Evolutionary conservation across 2,888 invertebrate genomes (phyloP).

Genomic region (Amphipyra berbera): DNA sequence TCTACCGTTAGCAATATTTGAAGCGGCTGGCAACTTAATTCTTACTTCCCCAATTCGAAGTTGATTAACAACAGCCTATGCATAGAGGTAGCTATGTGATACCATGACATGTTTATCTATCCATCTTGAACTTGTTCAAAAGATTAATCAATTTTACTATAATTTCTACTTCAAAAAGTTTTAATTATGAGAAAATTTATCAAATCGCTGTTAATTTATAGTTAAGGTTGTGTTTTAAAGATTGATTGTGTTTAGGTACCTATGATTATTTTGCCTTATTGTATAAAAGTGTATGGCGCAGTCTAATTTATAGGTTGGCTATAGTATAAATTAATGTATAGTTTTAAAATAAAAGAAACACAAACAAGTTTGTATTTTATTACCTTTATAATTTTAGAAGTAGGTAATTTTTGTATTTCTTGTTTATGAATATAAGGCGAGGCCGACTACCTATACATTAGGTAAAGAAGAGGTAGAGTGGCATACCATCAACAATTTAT

Average conservation of each 20-base stretch:
- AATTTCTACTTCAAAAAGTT: constrained; percentile 37
- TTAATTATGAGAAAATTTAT: constrained; percentile 39
- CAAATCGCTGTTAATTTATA: constrained; percentile 32
- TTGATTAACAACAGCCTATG: constrained; percentile 7
- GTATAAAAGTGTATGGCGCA: constrained; percentile 51
- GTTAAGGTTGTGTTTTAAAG: constrained; percentile 47
- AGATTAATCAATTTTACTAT: constrained; percentile 40
- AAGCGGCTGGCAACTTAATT: neutral
- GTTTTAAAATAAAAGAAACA: constrained; percentile 58
- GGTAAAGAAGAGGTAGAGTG: too few species aligned
- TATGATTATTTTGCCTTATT: constrained; percentile 49
- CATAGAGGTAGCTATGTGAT: constrained; percentile 19
- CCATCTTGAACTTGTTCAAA: constrained; percentile 38
- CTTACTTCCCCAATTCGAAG: neutral
- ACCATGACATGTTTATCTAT: constrained; percentile 41
- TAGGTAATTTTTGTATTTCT: too few species aligned
- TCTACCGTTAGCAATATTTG: neutral
- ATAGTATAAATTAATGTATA: constrained; percentile 52
- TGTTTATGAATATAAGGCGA: too few species aligned
- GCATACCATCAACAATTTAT: too few species aligned
- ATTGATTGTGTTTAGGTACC: constrained; percentile 51
- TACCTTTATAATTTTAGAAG: neutral
- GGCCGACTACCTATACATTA: too few species aligned
- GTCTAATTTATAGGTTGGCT: constrained; percentile 53
- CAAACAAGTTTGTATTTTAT: constrained; percentile 33